These are phyloP conservation scores for Drosophila dives DNA, from an alignment of 2,888 invertebrate genomes.

Conservation along the genomic window DNA sequence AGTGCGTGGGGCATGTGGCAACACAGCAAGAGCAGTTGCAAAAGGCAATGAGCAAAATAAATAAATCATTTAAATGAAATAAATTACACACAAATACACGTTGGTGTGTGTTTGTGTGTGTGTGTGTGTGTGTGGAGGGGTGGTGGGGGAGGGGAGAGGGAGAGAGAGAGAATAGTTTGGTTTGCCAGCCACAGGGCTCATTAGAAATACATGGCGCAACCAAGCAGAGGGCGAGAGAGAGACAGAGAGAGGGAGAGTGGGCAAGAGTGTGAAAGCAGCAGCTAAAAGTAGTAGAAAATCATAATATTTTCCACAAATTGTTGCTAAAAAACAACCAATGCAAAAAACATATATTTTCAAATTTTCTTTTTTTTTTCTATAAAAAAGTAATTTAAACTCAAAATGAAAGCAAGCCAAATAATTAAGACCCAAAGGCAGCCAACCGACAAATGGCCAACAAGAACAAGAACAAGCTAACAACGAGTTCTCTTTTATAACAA, in stretches of 20 bases:
- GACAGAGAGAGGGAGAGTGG: not conserved
- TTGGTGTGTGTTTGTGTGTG: not conserved
- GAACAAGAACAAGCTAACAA: not conserved
- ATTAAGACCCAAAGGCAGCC: conserved; percentile 34
- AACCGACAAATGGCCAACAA: not conserved
- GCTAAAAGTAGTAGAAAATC: conserved; percentile 18
- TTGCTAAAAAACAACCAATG: conserved; percentile 17
- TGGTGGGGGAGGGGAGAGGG: too few species aligned
- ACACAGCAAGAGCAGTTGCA: conserved; percentile 49
- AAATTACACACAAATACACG: conserved; percentile 51
- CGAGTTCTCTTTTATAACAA: not conserved
- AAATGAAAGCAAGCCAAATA: conserved; percentile 43
- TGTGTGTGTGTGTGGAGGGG: not conserved
- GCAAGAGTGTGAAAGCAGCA: not conserved
- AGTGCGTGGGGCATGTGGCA: conserved; percentile 9
- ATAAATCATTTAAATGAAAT: conserved; percentile 79
- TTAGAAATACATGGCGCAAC: conserved; percentile 65
- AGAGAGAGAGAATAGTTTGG: not conserved
- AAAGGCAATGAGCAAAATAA: conserved; percentile 75
- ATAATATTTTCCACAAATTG: too few species aligned
- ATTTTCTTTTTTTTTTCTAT: too few species aligned
- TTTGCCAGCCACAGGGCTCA: conserved; percentile 63
- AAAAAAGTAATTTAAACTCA: conserved; percentile 48
- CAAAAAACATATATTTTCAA: not conserved
- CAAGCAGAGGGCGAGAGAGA: not conserved